phyloP scores from a whole-genome alignment of 2,797 vertebrate species.

The Enteromius mattozi region DNA sequence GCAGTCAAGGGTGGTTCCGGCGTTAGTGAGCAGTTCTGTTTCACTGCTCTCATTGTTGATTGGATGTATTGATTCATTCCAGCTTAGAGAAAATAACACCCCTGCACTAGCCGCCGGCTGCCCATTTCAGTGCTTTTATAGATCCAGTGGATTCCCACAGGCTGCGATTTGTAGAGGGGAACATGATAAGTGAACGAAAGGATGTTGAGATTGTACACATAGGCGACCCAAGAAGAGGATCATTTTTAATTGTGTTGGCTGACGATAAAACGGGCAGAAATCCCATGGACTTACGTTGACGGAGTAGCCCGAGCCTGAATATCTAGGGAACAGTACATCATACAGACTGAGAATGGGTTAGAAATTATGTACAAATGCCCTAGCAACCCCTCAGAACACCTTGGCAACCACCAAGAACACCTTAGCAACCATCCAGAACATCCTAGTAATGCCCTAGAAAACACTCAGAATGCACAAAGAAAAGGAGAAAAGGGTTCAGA shows the following conservation, averaged over 20 bases:
- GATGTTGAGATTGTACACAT: constrained; percentile 34
- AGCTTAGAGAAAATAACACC: constrained; percentile 41
- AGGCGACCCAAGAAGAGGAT: constrained; percentile 38
- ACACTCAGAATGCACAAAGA: background rate
- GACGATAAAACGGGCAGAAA: background rate
- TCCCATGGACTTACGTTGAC: background rate
- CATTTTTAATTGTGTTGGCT: constrained; percentile 48
- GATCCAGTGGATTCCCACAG: constrained; percentile 48
- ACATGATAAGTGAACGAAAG: constrained; percentile 12
- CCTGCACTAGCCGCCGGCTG: constrained; percentile 35
- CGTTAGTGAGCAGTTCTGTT: constrained; percentile 23
- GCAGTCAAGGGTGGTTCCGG: constrained; percentile 8
- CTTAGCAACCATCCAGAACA: background rate
- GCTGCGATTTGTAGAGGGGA: constrained; percentile 35
- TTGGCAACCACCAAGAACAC: background rate
- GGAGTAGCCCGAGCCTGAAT: constrained; percentile 4
- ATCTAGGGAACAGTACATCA: background rate
- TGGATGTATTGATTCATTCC: constrained; percentile 55
- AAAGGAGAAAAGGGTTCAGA: background rate
- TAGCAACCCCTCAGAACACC: background rate
- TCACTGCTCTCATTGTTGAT: constrained; percentile 47
- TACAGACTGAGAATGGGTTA: background rate
- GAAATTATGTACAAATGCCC: background rate
- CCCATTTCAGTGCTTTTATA: constrained; percentile 49
- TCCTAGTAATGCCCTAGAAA: background rate